Conservation (phyloP, 2,888 invertebrate species). For the Polymixis flavicincta region DNA sequence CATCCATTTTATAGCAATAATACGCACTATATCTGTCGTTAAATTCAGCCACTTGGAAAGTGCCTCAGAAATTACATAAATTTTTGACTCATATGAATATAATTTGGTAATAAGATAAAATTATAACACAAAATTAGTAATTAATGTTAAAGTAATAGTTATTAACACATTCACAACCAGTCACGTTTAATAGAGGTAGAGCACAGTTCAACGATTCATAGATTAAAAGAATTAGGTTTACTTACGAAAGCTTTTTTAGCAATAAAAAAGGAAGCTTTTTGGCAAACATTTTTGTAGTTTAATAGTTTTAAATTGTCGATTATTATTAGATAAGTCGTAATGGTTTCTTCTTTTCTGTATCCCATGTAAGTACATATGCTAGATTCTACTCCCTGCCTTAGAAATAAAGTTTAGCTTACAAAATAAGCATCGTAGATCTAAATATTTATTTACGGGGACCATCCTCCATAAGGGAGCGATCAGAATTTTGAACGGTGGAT, state of each 20-base stretch:
- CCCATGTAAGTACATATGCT: conserved; percentile 79
- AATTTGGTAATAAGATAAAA: conserved; percentile 68
- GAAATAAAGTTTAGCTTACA: conserved; percentile 79
- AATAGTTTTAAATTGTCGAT: conserved; percentile 83
- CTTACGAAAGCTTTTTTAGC: conserved; percentile 88
- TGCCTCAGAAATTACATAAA: conserved; percentile 83
- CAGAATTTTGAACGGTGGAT: conserved; percentile 79
- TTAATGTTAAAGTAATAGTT: conserved; percentile 70
- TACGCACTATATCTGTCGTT: conserved; percentile 78
- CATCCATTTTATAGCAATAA: conserved; percentile 80
- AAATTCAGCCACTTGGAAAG: conserved; percentile 84
- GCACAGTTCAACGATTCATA: conserved; percentile 85
- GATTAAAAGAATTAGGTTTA: conserved; percentile 72
- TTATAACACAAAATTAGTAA: conserved; percentile 70
- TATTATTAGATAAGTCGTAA: conserved; percentile 76
- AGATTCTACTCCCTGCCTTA: conserved; percentile 86
- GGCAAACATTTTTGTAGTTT: conserved; percentile 83
- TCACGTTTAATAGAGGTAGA: conserved; percentile 80
- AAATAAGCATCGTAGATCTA: conserved; percentile 79
- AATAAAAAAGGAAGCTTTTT: conserved; percentile 84
- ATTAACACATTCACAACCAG: conserved; percentile 72
- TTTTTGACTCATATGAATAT: conserved; percentile 74
- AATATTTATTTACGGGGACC: conserved; percentile 86
- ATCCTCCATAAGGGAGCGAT: conserved; percentile 85
- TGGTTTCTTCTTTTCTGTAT: conserved; percentile 77